Conservation (phyloP, 53 echinoderm and acorn worm species). For the Apostichopus leukothele region DNA sequence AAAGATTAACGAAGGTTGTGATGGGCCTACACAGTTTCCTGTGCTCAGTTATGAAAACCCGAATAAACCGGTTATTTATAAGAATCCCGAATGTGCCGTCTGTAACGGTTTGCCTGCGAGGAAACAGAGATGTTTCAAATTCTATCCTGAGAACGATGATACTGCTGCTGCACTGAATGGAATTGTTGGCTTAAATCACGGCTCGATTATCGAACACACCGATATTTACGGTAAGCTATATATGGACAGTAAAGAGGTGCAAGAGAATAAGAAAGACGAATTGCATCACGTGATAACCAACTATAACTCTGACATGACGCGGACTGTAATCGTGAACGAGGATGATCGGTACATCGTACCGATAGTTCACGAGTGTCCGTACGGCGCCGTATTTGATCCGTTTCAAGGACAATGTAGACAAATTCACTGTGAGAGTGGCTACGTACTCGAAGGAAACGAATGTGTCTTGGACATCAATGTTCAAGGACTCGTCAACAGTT, state of each 20-base stretch:
- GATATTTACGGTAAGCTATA: slow-evolving; percentile 30
- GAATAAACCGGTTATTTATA: slow-evolving; percentile 50
- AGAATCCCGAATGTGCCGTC: slow-evolving; percentile 77
- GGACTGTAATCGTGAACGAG: slow-evolving; percentile 52
- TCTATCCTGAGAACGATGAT: slow-evolving; percentile 10
- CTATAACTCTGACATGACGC: slow-evolving; percentile 63
- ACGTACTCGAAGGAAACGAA: slow-evolving; percentile 60
- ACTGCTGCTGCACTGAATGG: too few species aligned
- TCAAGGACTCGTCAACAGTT: not conserved
- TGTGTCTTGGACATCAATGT: slow-evolving; percentile 55
- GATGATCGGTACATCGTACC: slow-evolving; percentile 62
- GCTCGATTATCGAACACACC: slow-evolving; percentile 7
- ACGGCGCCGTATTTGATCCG: slow-evolving; percentile 81
- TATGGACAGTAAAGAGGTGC: not conserved
- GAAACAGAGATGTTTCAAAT: slow-evolving; percentile 45
- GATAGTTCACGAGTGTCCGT: slow-evolving; percentile 58
- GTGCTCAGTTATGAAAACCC: slow-evolving; percentile 38
- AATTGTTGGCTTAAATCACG: not conserved
- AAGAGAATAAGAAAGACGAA: not conserved
- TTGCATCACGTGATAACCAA: slow-evolving; percentile 63
- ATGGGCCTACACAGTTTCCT: slow-evolving; percentile 46
- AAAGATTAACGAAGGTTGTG: slow-evolving; percentile 27
- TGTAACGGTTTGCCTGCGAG: slow-evolving; percentile 70
- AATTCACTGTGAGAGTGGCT: slow-evolving; percentile 81
- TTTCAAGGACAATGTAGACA: slow-evolving; percentile 71